Conservation (phyloP, 2,113 vertebrate genomes). For the Cyanocitta stelleri region DNA sequence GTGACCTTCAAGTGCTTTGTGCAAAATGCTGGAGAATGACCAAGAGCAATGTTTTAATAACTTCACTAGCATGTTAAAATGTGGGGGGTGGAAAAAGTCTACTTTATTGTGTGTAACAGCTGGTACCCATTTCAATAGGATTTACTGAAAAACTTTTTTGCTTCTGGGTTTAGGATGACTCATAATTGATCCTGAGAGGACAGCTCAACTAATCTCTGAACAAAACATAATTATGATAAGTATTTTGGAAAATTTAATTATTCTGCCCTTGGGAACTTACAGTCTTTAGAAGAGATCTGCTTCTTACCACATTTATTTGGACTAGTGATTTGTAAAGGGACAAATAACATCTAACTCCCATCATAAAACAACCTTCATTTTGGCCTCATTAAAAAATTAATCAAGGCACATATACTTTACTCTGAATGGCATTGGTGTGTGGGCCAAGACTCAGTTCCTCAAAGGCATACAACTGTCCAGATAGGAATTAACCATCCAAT, state of each 20-base stretch:
- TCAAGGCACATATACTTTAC: not conserved
- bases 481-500: not conserved
- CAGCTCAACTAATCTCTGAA: conserved; percentile 30
- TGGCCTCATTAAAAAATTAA: not conserved
- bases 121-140: not conserved
- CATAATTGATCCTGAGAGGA: conserved; percentile 46
- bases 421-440: not conserved
- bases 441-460: not conserved
- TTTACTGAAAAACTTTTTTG: not conserved
- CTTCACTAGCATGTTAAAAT: not conserved
- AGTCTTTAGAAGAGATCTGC: not conserved
- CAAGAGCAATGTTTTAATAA: not conserved
- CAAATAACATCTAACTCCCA: not conserved
- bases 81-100: not conserved
- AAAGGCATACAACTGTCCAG: not conserved
- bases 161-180: conserved; percentile 28
- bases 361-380: not conserved
- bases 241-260: conserved; percentile 66
- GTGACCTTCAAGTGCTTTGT: not conserved
- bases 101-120: not conserved
- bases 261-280: conserved; percentile 8
- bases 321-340: conserved; percentile 18
- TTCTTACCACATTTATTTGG: conserved; percentile 33
- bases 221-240: conserved; percentile 46
- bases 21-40: not conserved